These are phyloP conservation scores for Synanthedon myopaeformis DNA, from an alignment of 2,888 invertebrate species.

Conservation along the genomic window DNA sequence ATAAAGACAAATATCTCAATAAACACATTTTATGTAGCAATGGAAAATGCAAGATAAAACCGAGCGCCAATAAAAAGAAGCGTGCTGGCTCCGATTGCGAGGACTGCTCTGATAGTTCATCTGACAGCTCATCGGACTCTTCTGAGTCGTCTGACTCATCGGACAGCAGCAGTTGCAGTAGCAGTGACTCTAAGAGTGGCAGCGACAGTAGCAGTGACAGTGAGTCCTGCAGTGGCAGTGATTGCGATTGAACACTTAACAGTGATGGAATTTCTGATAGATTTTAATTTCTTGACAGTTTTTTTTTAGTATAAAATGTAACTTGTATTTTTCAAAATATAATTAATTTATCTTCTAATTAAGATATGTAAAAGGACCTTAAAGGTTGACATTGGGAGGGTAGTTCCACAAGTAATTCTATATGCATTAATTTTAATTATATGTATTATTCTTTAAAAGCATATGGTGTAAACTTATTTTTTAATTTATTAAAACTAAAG, in stretches of 20 bases:
- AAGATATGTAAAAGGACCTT: too few species aligned
- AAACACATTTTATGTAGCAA: conserved; percentile 22
- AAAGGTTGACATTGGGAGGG: too few species aligned
- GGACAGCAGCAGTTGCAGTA: conserved; percentile 25
- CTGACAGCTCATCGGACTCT: conserved; percentile 38
- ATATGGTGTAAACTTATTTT: too few species aligned
- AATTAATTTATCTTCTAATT: too few species aligned
- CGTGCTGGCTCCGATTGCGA: conserved; percentile 31
- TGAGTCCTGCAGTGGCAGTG: conserved; percentile 37
- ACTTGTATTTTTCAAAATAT: not conserved
- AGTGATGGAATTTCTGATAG: not conserved
- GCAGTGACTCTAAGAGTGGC: conserved; percentile 37
- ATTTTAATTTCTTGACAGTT: conserved; percentile 2
- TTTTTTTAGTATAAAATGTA: not conserved
- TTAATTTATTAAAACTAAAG: too few species aligned
- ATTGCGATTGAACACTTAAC: conserved; percentile 8
- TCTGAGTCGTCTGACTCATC: conserved; percentile 42
- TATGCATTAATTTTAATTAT: too few species aligned
- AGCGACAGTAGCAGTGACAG: conserved; percentile 36
- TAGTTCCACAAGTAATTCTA: too few species aligned
- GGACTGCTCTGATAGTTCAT: conserved; percentile 40
- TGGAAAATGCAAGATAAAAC: conserved; percentile 38
- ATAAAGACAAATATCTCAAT: too few species aligned
- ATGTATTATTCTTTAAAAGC: too few species aligned
- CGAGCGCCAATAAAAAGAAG: conserved; percentile 44